phyloP scores from a whole-genome alignment of 2,888 invertebrate species.

The Drosophila mimetica region DNA sequence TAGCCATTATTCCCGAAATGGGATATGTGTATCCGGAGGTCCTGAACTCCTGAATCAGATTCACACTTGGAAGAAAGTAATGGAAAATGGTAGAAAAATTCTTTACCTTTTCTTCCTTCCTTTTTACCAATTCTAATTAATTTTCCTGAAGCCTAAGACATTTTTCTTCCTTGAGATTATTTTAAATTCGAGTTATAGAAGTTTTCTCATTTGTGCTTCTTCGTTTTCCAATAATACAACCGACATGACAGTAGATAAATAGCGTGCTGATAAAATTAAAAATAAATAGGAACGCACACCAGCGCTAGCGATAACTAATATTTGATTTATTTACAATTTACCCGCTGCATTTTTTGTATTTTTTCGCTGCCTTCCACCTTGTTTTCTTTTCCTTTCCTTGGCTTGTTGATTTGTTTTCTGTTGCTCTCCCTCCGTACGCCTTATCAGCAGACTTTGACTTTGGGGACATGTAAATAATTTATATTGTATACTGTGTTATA shows the following conservation, averaged over 20 bases:
- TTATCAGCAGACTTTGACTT: slow-evolving; percentile 75
- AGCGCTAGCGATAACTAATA: slow-evolving; percentile 52
- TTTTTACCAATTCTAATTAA: neutral
- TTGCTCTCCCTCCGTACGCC: slow-evolving; percentile 11
- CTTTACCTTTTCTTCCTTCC: neutral
- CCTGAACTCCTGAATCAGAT: slow-evolving; percentile 8
- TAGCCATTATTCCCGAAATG: slow-evolving; percentile 24
- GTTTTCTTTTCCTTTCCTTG: slow-evolving; percentile 23
- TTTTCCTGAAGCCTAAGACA: neutral
- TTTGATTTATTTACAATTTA: slow-evolving; percentile 72
- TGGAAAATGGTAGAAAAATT: neutral
- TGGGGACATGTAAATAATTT: slow-evolving; percentile 78
- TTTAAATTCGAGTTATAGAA: too few relatives aligned
- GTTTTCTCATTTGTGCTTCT: too few relatives aligned
- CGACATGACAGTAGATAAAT: slow-evolving; percentile 15
- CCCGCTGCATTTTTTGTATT: slow-evolving; percentile 50
- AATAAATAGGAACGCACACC: slow-evolving; percentile 14
- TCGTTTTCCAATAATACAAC: slow-evolving; percentile 25
- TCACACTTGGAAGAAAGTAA: neutral
- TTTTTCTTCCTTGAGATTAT: too few relatives aligned
- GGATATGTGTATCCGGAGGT: slow-evolving; percentile 1
- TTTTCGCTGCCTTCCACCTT: slow-evolving; percentile 26
- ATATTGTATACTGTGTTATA: slow-evolving; percentile 74
- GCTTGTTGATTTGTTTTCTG: slow-evolving; percentile 38
- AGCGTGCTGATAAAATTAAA: slow-evolving; percentile 27